Evolutionary conservation across 2,113 vertebrate species (phyloP).

Genomic region (Brachypodius melanocephalos): DNA sequence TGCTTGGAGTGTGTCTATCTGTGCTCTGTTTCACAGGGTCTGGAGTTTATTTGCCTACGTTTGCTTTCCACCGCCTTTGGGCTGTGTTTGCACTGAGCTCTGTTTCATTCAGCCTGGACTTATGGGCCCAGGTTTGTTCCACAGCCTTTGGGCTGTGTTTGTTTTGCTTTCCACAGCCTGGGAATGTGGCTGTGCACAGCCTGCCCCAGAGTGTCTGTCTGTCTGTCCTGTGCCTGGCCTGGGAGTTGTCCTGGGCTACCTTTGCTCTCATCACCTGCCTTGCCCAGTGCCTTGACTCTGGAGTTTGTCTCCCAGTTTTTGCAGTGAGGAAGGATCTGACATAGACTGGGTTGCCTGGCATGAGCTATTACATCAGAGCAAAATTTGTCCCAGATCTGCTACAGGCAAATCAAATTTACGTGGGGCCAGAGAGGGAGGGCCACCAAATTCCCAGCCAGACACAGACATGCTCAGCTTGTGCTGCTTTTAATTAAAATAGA

Average conservation of each 20-base stretch:
- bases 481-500: not conserved
- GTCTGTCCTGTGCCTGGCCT: not conserved
- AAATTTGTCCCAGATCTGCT: not conserved
- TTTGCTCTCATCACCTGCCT: not conserved
- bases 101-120: constrained; percentile 53
- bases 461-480: not conserved
- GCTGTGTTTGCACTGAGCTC: constrained; percentile 58
- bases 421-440: not conserved
- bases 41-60: constrained; percentile 64
- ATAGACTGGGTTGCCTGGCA: not conserved
- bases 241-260: not conserved
- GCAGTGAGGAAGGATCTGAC: not conserved
- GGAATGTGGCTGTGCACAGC: not conserved
- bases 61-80: constrained; percentile 66
- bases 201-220: not conserved
- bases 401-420: not conserved
- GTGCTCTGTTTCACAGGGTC: constrained; percentile 59
- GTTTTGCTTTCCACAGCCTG: constrained; percentile 64
- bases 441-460: not conserved
- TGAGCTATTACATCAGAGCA: not conserved
- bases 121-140: constrained; percentile 37
- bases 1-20: constrained; percentile 69
- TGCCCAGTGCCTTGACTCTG: not conserved
- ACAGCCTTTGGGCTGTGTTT: constrained; percentile 46
- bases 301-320: not conserved